phyloP scores from a whole-genome alignment of 2,113 vertebrate species.

The Indicator maculatus region DNA sequence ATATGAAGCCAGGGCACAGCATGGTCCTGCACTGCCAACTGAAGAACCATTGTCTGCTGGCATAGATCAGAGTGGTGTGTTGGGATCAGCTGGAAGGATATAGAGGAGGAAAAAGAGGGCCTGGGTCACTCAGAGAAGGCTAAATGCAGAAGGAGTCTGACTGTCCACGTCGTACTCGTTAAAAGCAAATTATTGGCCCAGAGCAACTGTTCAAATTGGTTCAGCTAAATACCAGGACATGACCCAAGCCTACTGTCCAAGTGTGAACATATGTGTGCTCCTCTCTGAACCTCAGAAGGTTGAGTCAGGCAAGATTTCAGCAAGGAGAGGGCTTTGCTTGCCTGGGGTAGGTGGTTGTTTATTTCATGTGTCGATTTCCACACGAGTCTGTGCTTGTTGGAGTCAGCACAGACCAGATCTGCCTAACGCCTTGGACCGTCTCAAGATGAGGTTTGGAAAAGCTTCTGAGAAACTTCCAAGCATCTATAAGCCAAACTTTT shows the following conservation, averaged over 20 bases:
- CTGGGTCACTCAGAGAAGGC: neutral
- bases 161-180: neutral
- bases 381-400: neutral
- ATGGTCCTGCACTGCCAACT: neutral
- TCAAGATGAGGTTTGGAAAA: conserved; percentile 51
- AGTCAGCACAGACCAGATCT: conserved; percentile 34
- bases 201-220: neutral
- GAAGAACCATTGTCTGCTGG: neutral
- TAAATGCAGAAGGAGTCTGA: neutral
- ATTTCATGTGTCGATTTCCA: conserved; percentile 34
- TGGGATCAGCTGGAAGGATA: neutral
- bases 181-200: conserved; percentile 32
- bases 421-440: conserved; percentile 35
- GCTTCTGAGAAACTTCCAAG: conserved; percentile 43
- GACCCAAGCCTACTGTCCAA: conserved; percentile 36
- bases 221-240: conserved; percentile 28
- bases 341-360: conserved; percentile 20
- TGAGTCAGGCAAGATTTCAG: neutral
- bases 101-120: neutral
- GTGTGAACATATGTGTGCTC: conserved; percentile 2
- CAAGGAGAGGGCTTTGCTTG: neutral
- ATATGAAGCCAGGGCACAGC: neutral
- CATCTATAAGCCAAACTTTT: conserved; percentile 45
- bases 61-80: neutral
- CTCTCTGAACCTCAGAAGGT: conserved; percentile 4